Conservation (phyloP, 2,113 vertebrate genomes). For the Gallinago paraguaiae region DNA sequence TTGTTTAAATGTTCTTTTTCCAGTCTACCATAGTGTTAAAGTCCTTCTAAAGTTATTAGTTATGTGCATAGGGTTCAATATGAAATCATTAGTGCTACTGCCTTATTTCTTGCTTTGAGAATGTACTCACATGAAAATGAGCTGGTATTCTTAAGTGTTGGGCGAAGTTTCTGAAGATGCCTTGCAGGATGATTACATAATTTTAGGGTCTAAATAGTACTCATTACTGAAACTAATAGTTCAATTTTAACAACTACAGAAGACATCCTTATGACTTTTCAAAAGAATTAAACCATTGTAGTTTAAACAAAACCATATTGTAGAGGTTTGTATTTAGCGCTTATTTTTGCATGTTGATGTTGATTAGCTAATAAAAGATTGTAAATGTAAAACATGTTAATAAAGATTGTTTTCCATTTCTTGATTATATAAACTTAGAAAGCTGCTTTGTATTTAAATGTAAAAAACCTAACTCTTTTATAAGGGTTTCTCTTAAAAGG, state of each 20-base stretch:
- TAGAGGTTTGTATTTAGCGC: conserved; percentile 86
- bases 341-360: conserved; percentile 92
- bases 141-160: conserved; percentile 72
- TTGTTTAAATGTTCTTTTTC: conserved; percentile 72
- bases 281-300: conserved; percentile 66
- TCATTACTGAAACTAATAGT: conserved; percentile 73
- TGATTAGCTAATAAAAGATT: conserved; percentile 89
- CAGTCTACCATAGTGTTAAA: conserved; percentile 75
- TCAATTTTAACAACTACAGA: conserved; percentile 64
- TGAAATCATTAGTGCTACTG: conserved; percentile 74
- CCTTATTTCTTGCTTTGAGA: conserved; percentile 83
- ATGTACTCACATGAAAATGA: conserved; percentile 79
- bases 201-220: conserved; percentile 64
- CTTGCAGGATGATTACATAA: conserved; percentile 71
- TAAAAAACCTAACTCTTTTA: neutral
- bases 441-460: conserved; percentile 13
- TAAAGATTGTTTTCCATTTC: conserved; percentile 77
- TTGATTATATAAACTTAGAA: conserved; percentile 57
- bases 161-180: conserved; percentile 75
- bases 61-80: conserved; percentile 71
- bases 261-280: conserved; percentile 67
- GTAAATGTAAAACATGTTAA: conserved; percentile 84
- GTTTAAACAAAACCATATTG: conserved; percentile 71
- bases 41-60: conserved; percentile 74
- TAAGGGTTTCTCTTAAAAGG: neutral